phyloP scores from a whole-genome alignment of 2,797 vertebrate species.

The Coregonus suidteri region DNA sequence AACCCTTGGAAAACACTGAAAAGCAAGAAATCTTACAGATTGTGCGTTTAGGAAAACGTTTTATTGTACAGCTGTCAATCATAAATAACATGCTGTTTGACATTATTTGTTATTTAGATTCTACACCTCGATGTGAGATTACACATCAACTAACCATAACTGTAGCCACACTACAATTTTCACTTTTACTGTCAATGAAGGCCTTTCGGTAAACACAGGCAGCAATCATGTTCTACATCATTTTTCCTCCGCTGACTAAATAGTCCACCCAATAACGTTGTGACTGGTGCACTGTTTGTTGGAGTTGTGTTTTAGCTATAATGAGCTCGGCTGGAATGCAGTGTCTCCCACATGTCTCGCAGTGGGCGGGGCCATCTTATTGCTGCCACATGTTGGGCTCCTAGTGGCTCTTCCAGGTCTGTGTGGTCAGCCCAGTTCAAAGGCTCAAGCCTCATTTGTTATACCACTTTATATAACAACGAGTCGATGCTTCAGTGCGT shows the following conservation, averaged over 20 bases:
- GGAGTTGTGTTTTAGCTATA: constrained; percentile 77
- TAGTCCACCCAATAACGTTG: constrained; percentile 41
- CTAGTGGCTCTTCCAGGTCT: constrained; percentile 76
- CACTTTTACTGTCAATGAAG: not conserved
- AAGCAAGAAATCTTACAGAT: not conserved
- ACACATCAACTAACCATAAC: not conserved
- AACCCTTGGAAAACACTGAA: not conserved
- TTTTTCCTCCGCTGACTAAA: constrained; percentile 31
- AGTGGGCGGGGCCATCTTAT: constrained; percentile 76
- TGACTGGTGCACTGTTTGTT: constrained; percentile 68
- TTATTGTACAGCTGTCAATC: constrained; percentile 41
- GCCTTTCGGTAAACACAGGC: not conserved
- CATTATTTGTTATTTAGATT: constrained; percentile 25
- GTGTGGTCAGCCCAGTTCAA: constrained; percentile 83
- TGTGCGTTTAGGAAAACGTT: not conserved
- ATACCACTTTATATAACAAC: constrained; percentile 80
- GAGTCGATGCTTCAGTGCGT: constrained; percentile 65
- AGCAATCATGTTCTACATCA: constrained; percentile 15
- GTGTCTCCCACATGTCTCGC: constrained; percentile 81
- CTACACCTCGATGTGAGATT: not conserved
- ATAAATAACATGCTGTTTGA: constrained; percentile 33
- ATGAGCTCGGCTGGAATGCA: constrained; percentile 79
- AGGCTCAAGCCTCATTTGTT: constrained; percentile 80
- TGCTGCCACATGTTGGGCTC: constrained; percentile 81
- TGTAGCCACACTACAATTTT: not conserved